Evolutionary conservation across 1,140 invertebrate species (phyloP).

Genomic region (Cherax destructor): DNA sequence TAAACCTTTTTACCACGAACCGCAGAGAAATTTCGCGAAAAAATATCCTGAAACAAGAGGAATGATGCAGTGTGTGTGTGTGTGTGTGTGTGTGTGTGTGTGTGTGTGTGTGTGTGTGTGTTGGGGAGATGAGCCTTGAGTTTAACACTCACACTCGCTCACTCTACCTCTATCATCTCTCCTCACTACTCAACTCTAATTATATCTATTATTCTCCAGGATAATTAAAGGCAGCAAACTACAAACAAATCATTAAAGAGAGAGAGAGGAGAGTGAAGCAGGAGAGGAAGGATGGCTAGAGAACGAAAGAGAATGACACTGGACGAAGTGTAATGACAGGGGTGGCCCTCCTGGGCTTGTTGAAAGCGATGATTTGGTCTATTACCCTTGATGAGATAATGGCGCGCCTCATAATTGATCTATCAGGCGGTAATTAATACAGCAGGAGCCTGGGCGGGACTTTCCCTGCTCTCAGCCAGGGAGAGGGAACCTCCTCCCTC

Average conservation of each 20-base stretch:
- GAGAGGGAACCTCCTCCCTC: background rate
- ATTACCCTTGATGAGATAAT: conserved; percentile 68
- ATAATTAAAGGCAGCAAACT: background rate
- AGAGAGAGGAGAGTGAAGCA: background rate
- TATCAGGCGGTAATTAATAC: conserved; percentile 68
- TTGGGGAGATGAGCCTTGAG: background rate
- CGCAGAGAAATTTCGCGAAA: conserved; percentile 35
- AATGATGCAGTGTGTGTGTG: conserved; percentile 56
- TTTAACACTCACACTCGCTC: no score
- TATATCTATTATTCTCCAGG: no score
- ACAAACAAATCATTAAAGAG: background rate
- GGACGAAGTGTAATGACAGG: background rate
- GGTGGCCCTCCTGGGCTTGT: conserved; percentile 14
- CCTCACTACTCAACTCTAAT: background rate
- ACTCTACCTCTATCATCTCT: background rate
- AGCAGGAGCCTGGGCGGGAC: conserved; percentile 24
- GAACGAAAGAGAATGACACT: no score
- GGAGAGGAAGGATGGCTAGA: no score
- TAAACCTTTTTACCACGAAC: conserved; percentile 29
- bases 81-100: conserved; percentile 16
- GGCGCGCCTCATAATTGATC: conserved; percentile 66
- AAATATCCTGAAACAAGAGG: conserved; percentile 41
- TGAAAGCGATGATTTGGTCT: conserved; percentile 66
- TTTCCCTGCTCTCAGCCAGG: background rate
- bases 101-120: conserved; percentile 23